Evolutionary conservation across 2,888 invertebrate species (phyloP), one percentile per base, ranked within the genome.

Genomic region (Arenicola marina): DNA sequence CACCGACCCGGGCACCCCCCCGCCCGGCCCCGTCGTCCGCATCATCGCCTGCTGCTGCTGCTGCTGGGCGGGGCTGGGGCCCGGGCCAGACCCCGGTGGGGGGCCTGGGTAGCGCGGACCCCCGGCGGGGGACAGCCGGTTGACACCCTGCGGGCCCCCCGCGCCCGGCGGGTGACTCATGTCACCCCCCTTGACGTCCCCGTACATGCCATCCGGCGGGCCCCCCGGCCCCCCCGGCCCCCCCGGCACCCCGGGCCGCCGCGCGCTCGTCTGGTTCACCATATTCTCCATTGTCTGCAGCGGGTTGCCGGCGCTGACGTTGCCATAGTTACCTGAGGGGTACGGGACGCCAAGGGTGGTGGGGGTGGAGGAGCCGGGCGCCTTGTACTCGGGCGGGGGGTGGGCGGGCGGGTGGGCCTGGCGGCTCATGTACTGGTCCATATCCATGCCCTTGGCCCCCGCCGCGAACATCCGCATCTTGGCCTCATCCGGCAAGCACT

Each of bases 351-450:
- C 65, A 32, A 59, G 61, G 18, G 63, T 71, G 59, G 75, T 32
- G 33, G 28, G 44, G 7, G 11, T 32, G 26, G 51, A 4, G 44
- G 18, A 65, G 61, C 24, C 66, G 33, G 53, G 75, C 74, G 76
- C 74, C 66, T 92, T 92, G 84, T 93, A 92, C 82, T 92, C 92
- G 1, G 92, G 93, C 46, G 92, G 92, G 28, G 92, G 92, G 32
- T 48, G 48, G 24, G 11, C 18, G 38, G 48, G 26, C 24, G 48
- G 48, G 7, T 7, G 18, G 24, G 15, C 7, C n/a, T n/a, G n/a
- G n/a, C n/a, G n/a, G 7, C n/a, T 24, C 48, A 48, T 11, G 48
- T 48, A 48, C n/a, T 48, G 15, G 11, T 24, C 24, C 26, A 24
- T 48, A 18, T 38, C 38, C 18, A 18, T 38, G 18, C 38, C 38